These are phyloP conservation scores for Lateolabrax maculatus DNA, from an alignment of 2,797 vertebrate genomes.

Conservation along the genomic window DNA sequence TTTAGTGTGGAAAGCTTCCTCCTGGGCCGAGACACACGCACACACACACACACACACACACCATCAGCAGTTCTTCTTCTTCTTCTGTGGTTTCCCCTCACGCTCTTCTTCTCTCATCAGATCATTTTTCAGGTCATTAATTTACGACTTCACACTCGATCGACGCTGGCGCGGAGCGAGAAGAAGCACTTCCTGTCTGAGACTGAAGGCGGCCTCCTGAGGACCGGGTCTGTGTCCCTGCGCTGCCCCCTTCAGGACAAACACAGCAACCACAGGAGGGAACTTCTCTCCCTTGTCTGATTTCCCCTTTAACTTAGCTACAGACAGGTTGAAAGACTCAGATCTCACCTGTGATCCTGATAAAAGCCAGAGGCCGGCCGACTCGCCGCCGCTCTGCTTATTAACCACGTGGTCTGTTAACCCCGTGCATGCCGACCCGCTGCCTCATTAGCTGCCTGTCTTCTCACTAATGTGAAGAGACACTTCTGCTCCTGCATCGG, in stretches of 20 bases:
- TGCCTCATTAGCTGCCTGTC: slow-evolving; percentile 38
- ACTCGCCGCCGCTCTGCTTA: slow-evolving; percentile 29
- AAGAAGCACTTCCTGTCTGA: background rate
- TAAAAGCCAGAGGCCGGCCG: slow-evolving; percentile 37
- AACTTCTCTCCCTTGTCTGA: too few relatives aligned
- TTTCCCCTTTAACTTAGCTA: too few relatives aligned
- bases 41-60: slow-evolving; percentile 25
- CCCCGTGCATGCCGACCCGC: slow-evolving; percentile 28
- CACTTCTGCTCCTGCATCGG: background rate
- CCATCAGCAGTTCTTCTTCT: slow-evolving; percentile 1
- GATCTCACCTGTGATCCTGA: background rate
- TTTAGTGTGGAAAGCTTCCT: slow-evolving; percentile 80
- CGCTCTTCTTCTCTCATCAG: background rate
- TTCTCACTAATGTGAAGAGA: slow-evolving; percentile 30
- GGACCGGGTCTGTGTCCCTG: slow-evolving; percentile 19
- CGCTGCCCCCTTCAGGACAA: slow-evolving; percentile 70
- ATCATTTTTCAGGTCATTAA: background rate
- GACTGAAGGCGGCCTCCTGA: background rate
- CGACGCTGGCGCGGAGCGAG: background rate
- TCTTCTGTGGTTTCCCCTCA: background rate
- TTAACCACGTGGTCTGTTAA: slow-evolving; percentile 47
- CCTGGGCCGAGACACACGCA: slow-evolving; percentile 55
- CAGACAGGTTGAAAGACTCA: too few relatives aligned
- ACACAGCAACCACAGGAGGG: too few relatives aligned
- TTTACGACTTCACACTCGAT: background rate